phyloP scores from a whole-genome alignment of 2,888 invertebrate genomes.

The Gymnocheta viridis region DNA sequence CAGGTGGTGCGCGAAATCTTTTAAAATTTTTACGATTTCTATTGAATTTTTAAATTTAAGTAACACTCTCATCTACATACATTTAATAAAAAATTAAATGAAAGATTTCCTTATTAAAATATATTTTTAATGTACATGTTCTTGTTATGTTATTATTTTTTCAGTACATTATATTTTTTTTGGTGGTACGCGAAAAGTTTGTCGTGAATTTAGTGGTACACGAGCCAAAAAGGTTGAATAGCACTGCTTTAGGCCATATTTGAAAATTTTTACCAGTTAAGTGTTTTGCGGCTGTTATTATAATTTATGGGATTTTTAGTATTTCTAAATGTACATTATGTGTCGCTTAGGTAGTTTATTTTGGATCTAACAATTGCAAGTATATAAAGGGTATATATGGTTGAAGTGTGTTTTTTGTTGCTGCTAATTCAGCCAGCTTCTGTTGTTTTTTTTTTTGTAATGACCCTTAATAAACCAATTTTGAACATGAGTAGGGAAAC shows the following conservation, averaged over 20 bases:
- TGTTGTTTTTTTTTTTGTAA: constrained; percentile 1
- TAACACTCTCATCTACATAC: no score
- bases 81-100: no score
- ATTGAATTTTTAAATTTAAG: no score
- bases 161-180: no score
- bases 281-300: constrained; percentile 55
- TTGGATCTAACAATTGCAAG: background rate
- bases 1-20: no score
- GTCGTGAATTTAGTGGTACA: no score
- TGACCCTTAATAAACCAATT: constrained; percentile 39
- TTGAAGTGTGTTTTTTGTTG: background rate
- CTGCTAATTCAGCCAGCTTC: background rate
- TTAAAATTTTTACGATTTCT: no score
- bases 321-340: constrained; percentile 45
- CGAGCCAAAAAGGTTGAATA: no score
- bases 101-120: no score
- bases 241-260: constrained; percentile 25
- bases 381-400: background rate
- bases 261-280: constrained; percentile 46
- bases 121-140: no score
- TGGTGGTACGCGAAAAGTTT: no score
- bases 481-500: background rate
- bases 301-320: constrained; percentile 46
- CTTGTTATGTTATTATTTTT: no score
- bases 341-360: constrained; percentile 13